These are phyloP conservation scores for Alligator mississippiensis DNA, from an alignment of 2,113 vertebrate genomes.

Conservation along the genomic window DNA sequence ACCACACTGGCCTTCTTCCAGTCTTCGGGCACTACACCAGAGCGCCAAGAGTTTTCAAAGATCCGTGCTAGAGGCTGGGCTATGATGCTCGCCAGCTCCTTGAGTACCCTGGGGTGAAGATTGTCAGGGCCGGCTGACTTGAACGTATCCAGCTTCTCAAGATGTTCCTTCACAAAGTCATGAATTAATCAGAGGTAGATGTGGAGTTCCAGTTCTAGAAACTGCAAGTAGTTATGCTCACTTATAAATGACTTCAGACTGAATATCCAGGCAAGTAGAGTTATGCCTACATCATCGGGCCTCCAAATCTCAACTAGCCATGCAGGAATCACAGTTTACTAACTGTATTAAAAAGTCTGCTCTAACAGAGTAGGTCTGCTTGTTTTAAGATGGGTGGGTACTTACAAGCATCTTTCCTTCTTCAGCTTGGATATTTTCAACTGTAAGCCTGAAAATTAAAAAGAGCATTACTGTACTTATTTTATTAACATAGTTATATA, in stretches of 20 bases:
- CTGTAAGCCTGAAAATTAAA: conserved; percentile 85
- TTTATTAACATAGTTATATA: neutral
- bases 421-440: conserved; percentile 93
- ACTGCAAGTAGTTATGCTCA: accelerated
- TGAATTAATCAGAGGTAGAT: neutral
- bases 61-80: too few species aligned
- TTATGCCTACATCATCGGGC: neutral
- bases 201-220: neutral
- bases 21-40: too few species aligned
- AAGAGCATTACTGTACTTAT: conserved; percentile 31
- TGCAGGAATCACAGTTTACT: neutral
- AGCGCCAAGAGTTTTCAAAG: too few species aligned
- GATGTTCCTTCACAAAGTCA: too few species aligned
- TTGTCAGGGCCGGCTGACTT: too few species aligned
- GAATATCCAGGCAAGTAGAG: neutral
- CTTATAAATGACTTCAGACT: neutral
- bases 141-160: too few species aligned
- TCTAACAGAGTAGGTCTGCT: conserved; percentile 30
- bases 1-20: too few species aligned
- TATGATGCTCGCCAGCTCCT: too few species aligned
- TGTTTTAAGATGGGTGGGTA: conserved; percentile 52
- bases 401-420: conserved; percentile 95
- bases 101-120: too few species aligned
- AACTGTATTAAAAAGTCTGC: neutral
- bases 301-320: neutral